Base-by-base conservation (phyloP, 1,140 invertebrate species). In the Megalopta genalis region DNA sequence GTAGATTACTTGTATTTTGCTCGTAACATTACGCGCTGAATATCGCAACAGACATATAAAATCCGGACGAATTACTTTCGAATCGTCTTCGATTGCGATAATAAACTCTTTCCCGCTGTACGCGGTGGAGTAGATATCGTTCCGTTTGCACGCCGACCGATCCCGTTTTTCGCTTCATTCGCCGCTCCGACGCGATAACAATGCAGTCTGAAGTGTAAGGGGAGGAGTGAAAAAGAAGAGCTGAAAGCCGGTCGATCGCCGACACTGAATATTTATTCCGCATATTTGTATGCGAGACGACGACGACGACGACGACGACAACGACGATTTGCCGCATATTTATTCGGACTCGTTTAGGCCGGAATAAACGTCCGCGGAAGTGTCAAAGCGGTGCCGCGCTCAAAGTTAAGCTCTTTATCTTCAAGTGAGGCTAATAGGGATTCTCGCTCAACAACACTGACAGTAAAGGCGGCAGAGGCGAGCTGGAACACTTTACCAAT, bases 371-470 rank as follows among this genome's bases (percentile, higher is more conserved):
- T 25, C n/a, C 14, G 5, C n/a, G 27, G 67, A 52, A 37, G 32
- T 32, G 59, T 79, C 32, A 32, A 65, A 37, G 32, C 46, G 39
- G 21, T 1, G n/a, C 16, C 2, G 59, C 18, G 14, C 37, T 21
- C 23, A 42, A 79, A 73, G 68, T 73, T 64, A 78, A 78, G 49
- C 69, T 49, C 52, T 79, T 66, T 73, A 79, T 21, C 62, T 57
- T 66, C 62, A 42, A 73, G 49, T 49, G 16, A 39, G 62, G 70
- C 52, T 79, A 79, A 79, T 73, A 79, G 69, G 77, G 62, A 79
- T 73, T 79, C 52, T 74, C 77, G 63, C 71, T 75, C 52, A 66
- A 18, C 27, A 65, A 57, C 54, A 21, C 10, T 57, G 63, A 25
- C 60, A 70, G 16, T 42, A 32, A 62, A 49, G 32, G 12, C 39